Evolutionary conservation across 2,113 vertebrate species (phyloP).

Genomic region (Choloepus hoffmanni): DNA sequence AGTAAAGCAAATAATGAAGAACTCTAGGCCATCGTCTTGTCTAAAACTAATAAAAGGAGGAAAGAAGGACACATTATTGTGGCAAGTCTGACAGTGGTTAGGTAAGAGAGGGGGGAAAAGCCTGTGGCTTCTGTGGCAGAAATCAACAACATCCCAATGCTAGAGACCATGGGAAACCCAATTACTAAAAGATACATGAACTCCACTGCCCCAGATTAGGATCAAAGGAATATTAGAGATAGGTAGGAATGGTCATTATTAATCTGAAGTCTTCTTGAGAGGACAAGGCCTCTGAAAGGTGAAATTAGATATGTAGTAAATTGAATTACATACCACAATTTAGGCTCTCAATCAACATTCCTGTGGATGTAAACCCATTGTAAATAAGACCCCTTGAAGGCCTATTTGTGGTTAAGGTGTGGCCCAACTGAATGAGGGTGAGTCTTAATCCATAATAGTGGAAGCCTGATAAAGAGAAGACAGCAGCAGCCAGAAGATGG

Average conservation of each 20-base stretch:
- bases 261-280: neutral
- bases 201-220: neutral
- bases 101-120: neutral
- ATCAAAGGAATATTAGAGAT: neutral
- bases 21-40: slow-evolving; percentile 28
- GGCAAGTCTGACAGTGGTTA: neutral
- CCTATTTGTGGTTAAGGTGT: too few species aligned
- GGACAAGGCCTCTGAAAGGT: neutral
- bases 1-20: slow-evolving; percentile 62
- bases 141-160: neutral
- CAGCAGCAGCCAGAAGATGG: too few species aligned
- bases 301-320: neutral
- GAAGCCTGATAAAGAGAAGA: too few species aligned
- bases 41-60: slow-evolving; percentile 45
- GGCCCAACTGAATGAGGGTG: too few species aligned
- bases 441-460: too few species aligned
- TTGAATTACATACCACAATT: too few species aligned
- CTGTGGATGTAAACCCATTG: too few species aligned
- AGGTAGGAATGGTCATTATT: neutral
- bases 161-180: neutral
- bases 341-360: too few species aligned
- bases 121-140: neutral
- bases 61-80: slow-evolving; percentile 48
- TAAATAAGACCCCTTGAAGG: too few species aligned
- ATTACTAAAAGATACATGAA: neutral